Conservation (phyloP, 2,113 vertebrate genomes). For the Micronycteris hirsuta region DNA sequence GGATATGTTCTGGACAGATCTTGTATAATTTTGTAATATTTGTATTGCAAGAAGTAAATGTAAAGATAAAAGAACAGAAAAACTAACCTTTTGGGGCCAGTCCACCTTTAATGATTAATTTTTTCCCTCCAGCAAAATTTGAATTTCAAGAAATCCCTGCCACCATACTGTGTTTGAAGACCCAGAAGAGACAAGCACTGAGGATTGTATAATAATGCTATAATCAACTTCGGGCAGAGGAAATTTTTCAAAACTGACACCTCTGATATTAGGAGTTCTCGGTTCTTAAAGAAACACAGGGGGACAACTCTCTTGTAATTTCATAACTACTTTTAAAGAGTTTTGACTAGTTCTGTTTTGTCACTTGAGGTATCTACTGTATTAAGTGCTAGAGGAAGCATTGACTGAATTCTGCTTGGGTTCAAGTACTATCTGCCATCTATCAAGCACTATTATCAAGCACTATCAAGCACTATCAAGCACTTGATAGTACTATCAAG, state of each 20-base stretch:
- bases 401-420: neutral
- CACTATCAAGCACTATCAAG: too few species aligned
- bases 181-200: constrained; percentile 38
- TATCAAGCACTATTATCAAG: too few species aligned
- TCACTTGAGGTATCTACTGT: neutral
- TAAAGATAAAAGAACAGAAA: constrained; percentile 64
- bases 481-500: too few species aligned
- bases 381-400: constrained; percentile 9
- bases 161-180: constrained; percentile 40
- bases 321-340: constrained; percentile 38
- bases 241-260: constrained; percentile 57
- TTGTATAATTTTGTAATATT: constrained; percentile 45
- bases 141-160: constrained; percentile 67
- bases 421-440: neutral
- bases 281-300: constrained; percentile 21
- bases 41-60: constrained; percentile 49
- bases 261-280: constrained; percentile 18
- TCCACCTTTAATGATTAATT: constrained; percentile 74
- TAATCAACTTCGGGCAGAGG: constrained; percentile 55
- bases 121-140: constrained; percentile 70
- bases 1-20: too few species aligned
- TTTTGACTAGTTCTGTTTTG: constrained; percentile 34
- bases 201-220: constrained; percentile 61
- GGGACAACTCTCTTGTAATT: neutral
- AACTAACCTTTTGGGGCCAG: constrained; percentile 42